phyloP scores from a whole-genome alignment of 1,140 invertebrate species.

The Macrocentrus cingulum region DNA sequence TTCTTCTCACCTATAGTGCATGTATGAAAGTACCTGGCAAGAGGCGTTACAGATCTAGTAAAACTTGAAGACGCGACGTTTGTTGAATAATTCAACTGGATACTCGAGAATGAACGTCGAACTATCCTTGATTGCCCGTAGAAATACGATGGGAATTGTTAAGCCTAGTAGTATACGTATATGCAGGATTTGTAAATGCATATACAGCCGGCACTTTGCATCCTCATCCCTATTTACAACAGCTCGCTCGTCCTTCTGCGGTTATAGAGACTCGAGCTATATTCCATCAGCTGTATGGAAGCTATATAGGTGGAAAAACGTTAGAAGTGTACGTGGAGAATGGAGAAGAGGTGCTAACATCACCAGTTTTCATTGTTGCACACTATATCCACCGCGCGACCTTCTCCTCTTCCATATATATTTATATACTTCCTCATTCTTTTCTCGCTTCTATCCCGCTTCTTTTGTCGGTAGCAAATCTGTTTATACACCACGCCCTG shows the following conservation, averaged over 20 bases:
- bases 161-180: too few relatives aligned
- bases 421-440: not conserved
- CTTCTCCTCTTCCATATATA: not conserved
- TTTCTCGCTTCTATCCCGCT: slow-evolving; percentile 1
- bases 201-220: too few relatives aligned
- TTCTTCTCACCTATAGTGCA: not conserved
- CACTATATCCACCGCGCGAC: too few relatives aligned
- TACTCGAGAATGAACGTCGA: slow-evolving; percentile 31
- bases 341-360: too few relatives aligned
- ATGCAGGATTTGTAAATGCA: too few relatives aligned
- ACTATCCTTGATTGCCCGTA: slow-evolving; percentile 41
- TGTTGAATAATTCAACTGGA: slow-evolving; percentile 51
- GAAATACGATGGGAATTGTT: slow-evolving; percentile 5
- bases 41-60: slow-evolving; percentile 50
- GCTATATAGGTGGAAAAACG: too few relatives aligned
- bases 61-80: slow-evolving; percentile 47
- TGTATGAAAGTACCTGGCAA: slow-evolving; percentile 10
- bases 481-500: slow-evolving; percentile 53
- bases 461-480: slow-evolving; percentile 36
- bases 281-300: too few relatives aligned
- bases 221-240: too few relatives aligned
- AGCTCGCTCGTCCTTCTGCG: too few relatives aligned
- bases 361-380: too few relatives aligned
- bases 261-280: too few relatives aligned
- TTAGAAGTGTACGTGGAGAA: too few relatives aligned